These are phyloP conservation scores for Pollicipes pollicipes DNA, from an alignment of 1,140 invertebrate genomes.

Conservation along the genomic window DNA sequence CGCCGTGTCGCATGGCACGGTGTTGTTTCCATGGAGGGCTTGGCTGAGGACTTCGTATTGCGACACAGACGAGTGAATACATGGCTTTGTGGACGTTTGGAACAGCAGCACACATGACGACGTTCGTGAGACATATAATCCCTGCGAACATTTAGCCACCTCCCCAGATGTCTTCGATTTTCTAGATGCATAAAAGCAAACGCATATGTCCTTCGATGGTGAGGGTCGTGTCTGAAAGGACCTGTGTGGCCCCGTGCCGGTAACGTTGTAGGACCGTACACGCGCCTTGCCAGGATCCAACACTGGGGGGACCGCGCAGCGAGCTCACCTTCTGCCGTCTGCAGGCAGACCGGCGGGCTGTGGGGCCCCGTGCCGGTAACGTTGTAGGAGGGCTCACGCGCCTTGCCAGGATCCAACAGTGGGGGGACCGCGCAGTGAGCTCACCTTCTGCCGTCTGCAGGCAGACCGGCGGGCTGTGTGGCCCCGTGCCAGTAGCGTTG, in stretches of 20 bases:
- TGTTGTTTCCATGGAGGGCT: no score
- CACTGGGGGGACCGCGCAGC: neutral
- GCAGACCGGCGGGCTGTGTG: conserved; percentile 85
- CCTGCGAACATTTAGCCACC: no score
- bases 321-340: conserved; percentile 81
- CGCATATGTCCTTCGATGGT: no score
- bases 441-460: conserved; percentile 92
- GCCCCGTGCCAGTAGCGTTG: conserved; percentile 85
- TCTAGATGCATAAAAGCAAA: no score
- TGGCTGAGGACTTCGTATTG: no score
- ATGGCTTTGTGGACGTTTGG: no score
- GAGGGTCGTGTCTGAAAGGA: no score
- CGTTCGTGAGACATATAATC: no score
- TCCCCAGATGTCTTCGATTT: no score
- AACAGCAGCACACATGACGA: no score
- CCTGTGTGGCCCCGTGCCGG: conserved; percentile 92
- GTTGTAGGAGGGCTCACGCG: conserved; percentile 93
- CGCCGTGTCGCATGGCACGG: no score
- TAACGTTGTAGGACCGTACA: conserved; percentile 90
- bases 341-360: conserved; percentile 83
- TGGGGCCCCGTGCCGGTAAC: conserved; percentile 89
- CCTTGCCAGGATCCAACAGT: conserved; percentile 50
- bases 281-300: conserved; percentile 77
- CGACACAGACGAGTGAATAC: no score
- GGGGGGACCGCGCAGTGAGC: conserved; percentile 10